phyloP scores from a whole-genome alignment of 2,113 vertebrate genomes.

The Colossoma macropomum region DNA sequence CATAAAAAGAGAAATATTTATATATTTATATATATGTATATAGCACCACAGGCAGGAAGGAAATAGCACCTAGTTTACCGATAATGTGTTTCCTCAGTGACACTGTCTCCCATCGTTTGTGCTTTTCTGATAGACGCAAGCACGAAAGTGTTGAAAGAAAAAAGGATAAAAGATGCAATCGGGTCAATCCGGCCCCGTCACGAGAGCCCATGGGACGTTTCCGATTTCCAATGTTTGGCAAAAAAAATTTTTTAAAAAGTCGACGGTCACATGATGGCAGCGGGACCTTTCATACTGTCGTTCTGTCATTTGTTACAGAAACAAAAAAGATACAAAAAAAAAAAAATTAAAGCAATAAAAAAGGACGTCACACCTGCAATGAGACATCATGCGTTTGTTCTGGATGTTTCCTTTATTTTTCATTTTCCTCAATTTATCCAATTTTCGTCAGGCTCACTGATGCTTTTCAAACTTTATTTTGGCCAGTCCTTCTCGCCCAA shows the following conservation, averaged over 20 bases:
- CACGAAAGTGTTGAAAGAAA: conserved; percentile 25
- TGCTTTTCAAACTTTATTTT: conserved; percentile 52
- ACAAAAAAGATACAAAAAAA: conserved; percentile 72
- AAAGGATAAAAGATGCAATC: conserved; percentile 23
- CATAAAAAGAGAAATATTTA: conserved; percentile 49
- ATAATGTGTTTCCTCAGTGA: conserved; percentile 72
- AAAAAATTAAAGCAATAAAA: conserved; percentile 24
- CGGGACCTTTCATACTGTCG: conserved; percentile 64
- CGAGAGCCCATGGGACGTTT: neutral
- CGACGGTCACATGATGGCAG: conserved; percentile 71
- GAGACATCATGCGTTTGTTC: conserved; percentile 60
- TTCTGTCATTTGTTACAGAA: too few species aligned
- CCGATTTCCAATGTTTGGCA: too few species aligned
- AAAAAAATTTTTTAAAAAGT: neutral
- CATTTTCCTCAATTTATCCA: conserved; percentile 7
- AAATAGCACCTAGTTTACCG: conserved; percentile 84
- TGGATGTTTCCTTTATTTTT: neutral
- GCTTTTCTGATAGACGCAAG: conserved; percentile 61
- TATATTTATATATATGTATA: conserved; percentile 65
- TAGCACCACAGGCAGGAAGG: conserved; percentile 90
- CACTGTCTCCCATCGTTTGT: conserved; percentile 71
- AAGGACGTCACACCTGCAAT: conserved; percentile 62
- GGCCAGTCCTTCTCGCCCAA: conserved; percentile 65
- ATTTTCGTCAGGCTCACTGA: conserved; percentile 66
- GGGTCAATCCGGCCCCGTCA: neutral